Evolutionary conservation across 1,140 invertebrate genomes (phyloP).

Genomic region (Steinernema khuongi): DNA sequence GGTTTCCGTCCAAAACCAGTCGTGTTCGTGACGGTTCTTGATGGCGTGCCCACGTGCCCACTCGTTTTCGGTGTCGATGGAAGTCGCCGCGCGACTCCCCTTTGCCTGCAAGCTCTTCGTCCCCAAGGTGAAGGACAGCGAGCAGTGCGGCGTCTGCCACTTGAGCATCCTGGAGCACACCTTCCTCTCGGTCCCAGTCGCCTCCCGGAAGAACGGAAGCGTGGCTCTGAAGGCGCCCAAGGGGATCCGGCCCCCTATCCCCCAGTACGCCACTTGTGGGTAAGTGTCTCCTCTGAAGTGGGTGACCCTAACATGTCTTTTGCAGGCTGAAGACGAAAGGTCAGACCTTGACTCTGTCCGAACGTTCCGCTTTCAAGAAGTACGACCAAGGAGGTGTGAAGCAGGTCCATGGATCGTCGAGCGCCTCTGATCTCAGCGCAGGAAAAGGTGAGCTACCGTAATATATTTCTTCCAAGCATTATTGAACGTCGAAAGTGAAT

Average conservation of each 20-base stretch:
- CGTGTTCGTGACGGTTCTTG: neutral
- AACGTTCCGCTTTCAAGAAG: conserved; percentile 2
- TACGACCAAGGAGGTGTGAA: neutral
- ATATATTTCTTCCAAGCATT: too few relatives aligned
- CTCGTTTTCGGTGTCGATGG: conserved; percentile 2
- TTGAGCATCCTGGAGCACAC: neutral
- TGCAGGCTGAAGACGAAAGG: neutral
- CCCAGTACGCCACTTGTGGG: neutral
- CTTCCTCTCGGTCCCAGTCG: neutral
- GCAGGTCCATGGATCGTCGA: neutral
- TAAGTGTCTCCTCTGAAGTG: neutral
- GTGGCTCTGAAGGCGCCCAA: conserved; percentile 1
- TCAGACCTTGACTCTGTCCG: neutral
- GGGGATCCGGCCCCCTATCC: neutral
- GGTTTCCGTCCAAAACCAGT: conserved; percentile 7
- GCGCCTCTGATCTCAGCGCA: neutral
- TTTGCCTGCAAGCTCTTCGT: neutral
- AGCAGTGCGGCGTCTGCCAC: neutral
- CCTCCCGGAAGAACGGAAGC: neutral
- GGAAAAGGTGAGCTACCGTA: neutral
- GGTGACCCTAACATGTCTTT: too few relatives aligned
- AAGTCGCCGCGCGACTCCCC: neutral
- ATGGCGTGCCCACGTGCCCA: neutral
- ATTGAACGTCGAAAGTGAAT: too few relatives aligned
- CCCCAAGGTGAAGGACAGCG: neutral